Base-by-base conservation (phyloP, 2,797 vertebrate genomes). In the Takifugu rubripes region DNA sequence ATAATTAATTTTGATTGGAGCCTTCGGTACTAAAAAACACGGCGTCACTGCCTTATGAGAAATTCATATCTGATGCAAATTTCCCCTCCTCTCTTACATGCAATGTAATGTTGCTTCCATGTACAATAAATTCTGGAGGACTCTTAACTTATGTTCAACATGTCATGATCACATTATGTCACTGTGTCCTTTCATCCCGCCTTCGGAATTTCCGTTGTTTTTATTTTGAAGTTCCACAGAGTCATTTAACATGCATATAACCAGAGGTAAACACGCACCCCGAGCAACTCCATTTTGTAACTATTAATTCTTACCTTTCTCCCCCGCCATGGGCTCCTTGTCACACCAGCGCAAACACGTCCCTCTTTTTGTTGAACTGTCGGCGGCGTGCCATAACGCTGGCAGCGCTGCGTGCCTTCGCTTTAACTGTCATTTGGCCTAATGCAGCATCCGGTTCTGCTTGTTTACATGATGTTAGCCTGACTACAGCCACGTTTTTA, bases 1-100 rank as follows among this genome's bases (percentile, higher is more conserved):
- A 89, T 93, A 94, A 91, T 92, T 91, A 88, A 94, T 93, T 93
- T 92, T 93, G 91, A 95, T 94, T 93, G 91, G 91, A 93, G 87
- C 86, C 85, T 57, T 83, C 89, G 90, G 90, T 88, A 87, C 88
- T 91, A 56, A 89, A 90, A 52, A 93, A 93, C 93, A 88, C 87
- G 89, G 77, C 92, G 90, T 87, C 90, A 86, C 84, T 85, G 69
- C 65, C 68, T 86, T 27, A 92, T 94, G 72, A 91, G 82, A 92
- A 86, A 95, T 96, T 95, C 81, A 95, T 94, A 60, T 87, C 61
- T 84, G 88, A 92, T 93, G 92, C 92, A 93, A 91, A 92, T 93
- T 83, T 84, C 77, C 36, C 75, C 70, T 57, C 83, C 77, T 90
- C 84, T 70, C 86, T 84, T 82, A 83, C 92, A 93, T 90, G 80